Conservation (phyloP, 1,140 invertebrate genomes). For the Goniozus legneri region DNA sequence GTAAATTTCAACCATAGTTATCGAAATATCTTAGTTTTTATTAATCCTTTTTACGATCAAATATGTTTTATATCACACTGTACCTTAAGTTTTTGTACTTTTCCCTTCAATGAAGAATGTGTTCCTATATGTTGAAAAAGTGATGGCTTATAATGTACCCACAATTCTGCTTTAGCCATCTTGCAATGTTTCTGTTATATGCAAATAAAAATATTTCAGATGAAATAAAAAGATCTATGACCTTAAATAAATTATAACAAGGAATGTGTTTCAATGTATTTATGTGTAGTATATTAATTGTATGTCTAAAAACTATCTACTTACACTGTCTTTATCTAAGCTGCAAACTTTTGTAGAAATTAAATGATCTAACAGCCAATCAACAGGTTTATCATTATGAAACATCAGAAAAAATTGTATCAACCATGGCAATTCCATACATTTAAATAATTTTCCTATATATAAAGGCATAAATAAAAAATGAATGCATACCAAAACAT, state of each 20-base stretch:
- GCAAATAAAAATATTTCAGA: constrained; percentile 28
- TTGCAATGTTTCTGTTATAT: constrained; percentile 86
- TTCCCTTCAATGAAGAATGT: constrained; percentile 92
- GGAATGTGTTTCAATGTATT: no score
- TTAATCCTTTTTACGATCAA: no score
- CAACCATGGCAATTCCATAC: constrained; percentile 81
- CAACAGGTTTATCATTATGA: constrained; percentile 94
- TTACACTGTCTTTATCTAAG: constrained; percentile 76
- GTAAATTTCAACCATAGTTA: no score
- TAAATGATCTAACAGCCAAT: constrained; percentile 92
- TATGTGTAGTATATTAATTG: constrained; percentile 5
- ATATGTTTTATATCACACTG: no score
- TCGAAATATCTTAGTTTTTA: no score
- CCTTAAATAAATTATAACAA: background rate
- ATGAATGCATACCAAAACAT: no score
- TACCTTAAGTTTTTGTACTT: constrained; percentile 95
- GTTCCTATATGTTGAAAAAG: constrained; percentile 95
- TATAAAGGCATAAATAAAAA: constrained; percentile 25
- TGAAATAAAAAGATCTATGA: constrained; percentile 5
- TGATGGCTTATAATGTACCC: constrained; percentile 87
- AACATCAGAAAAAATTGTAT: constrained; percentile 94
- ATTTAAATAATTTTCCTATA: constrained; percentile 89
- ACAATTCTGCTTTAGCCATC: constrained; percentile 73
- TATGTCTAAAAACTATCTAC: no score
- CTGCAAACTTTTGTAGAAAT: constrained; percentile 88